Conservation (phyloP, 2,797 vertebrate genomes). For the Rousettus madagascariensis region DNA sequence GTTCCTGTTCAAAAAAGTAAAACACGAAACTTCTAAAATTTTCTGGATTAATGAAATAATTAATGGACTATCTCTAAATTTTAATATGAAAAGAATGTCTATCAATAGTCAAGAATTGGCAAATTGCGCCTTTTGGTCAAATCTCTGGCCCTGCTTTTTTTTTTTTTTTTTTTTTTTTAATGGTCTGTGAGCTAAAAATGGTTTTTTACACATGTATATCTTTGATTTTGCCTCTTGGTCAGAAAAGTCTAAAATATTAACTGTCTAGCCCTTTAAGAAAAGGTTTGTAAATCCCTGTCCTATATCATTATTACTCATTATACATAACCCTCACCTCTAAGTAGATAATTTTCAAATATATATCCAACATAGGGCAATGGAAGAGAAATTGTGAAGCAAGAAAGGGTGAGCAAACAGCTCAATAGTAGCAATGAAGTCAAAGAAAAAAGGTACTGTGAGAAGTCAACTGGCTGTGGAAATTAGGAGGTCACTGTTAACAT, state of each 20-base stretch:
- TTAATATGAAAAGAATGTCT: not conserved
- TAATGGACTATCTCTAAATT: not conserved
- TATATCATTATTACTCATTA: not conserved
- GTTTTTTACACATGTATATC: not conserved
- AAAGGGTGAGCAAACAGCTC: not conserved
- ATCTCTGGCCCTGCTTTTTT: not conserved
- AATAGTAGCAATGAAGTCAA: not conserved
- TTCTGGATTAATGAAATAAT: not conserved
- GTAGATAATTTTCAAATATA: not conserved
- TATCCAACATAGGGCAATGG: not conserved
- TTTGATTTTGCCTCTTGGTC: not conserved
- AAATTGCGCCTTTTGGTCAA: not conserved
- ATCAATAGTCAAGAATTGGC: not conserved
- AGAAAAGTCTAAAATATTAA: slow-evolving; percentile 26
- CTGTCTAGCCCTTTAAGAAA: not conserved
- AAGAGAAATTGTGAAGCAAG: not conserved
- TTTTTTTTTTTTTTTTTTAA: not conserved
- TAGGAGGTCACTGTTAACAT: not conserved
- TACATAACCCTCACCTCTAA: not conserved
- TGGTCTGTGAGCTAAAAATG: not conserved
- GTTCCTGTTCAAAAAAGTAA: not conserved
- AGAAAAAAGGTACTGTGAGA: not conserved
- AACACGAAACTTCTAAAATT: not conserved
- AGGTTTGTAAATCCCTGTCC: not conserved
- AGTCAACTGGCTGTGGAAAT: not conserved